phyloP scores from a whole-genome alignment of 2,113 vertebrate genomes.

The Hepsetus odoe region DNA sequence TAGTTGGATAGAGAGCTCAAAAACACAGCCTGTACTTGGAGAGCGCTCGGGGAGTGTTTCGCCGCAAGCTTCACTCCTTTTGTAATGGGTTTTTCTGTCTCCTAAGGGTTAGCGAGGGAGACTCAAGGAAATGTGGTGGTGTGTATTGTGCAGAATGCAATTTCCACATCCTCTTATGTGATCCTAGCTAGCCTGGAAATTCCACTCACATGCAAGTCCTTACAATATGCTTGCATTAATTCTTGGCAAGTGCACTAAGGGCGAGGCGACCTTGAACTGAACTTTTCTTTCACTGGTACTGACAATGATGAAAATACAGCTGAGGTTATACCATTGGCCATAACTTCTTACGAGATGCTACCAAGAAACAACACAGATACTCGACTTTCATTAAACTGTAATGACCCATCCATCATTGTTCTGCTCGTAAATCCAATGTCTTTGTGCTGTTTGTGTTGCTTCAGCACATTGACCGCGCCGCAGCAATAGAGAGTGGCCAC shows the following conservation, averaged over 20 bases:
- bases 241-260: conserved; percentile 26
- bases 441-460: conserved; percentile 71
- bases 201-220: conserved; percentile 33
- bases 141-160: conserved; percentile 55
- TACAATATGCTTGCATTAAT: conserved; percentile 40
- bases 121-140: conserved; percentile 69
- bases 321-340: conserved; percentile 61
- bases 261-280: conserved; percentile 43
- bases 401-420: conserved; percentile 72
- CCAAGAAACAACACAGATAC: conserved; percentile 64
- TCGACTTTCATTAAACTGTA: conserved; percentile 69
- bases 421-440: conserved; percentile 70
- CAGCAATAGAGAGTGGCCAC: conserved; percentile 70
- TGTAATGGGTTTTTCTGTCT: conserved; percentile 74
- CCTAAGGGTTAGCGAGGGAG: conserved; percentile 65
- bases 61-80: conserved; percentile 65
- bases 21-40: conserved; percentile 56
- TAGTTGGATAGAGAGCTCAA: conserved; percentile 67
- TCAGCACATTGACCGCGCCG: conserved; percentile 67
- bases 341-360: conserved; percentile 65
- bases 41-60: conserved; percentile 71
- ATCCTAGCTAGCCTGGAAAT: conserved; percentile 43
- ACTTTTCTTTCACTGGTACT: conserved; percentile 9
- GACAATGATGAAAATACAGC: conserved; percentile 33
- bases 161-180: conserved; percentile 52